Conservation (phyloP, 2,797 vertebrate species). For the Bradypus variegatus region DNA sequence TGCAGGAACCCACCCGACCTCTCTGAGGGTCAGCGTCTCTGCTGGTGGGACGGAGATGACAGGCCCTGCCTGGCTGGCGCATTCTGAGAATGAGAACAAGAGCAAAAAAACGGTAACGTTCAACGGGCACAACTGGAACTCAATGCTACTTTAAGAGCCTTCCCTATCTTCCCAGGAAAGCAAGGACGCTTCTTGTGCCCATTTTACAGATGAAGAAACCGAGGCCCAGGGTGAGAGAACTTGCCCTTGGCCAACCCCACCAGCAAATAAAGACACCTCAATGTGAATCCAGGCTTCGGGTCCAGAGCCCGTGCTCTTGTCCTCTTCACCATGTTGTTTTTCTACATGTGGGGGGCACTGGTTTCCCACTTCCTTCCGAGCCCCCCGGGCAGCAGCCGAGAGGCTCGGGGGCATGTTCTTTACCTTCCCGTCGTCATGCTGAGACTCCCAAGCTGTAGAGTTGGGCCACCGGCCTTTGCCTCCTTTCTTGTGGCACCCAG, state of each 20-base stretch:
- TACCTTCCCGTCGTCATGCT: no score
- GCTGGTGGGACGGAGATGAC: rapidly evolving
- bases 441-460: rapidly evolving
- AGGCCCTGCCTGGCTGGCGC: rapidly evolving
- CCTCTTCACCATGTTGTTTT: neutral
- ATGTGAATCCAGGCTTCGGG: rapidly evolving
- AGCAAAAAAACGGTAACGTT: neutral
- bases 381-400: no score
- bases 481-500: rapidly evolving
- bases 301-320: neutral
- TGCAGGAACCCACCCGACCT: rapidly evolving
- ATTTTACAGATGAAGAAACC: neutral
- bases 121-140: rapidly evolving
- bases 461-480: rapidly evolving
- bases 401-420: no score
- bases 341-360: no score
- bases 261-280: neutral
- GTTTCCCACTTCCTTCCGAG: no score
- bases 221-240: neutral
- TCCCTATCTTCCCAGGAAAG: rapidly evolving
- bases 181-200: neutral
- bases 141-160: neutral
- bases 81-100: neutral
- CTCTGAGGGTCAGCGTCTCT: neutral
- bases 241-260: rapidly evolving